These are phyloP conservation scores for Acromyrmex charruanus DNA, from an alignment of 1,140 invertebrate species.

Conservation along the genomic window DNA sequence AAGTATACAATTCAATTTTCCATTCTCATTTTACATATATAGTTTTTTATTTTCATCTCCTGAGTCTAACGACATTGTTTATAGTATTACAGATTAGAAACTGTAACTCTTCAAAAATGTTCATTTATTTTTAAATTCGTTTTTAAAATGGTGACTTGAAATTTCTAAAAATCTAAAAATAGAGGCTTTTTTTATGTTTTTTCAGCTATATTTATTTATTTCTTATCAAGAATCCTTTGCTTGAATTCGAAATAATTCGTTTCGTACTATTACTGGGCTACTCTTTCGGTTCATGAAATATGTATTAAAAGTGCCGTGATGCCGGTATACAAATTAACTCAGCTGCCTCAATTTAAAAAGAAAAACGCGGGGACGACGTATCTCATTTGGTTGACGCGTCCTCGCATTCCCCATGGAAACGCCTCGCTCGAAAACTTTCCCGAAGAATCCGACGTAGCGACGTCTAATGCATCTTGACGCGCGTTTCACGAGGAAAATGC, in stretches of 20 bases:
- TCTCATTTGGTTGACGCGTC: slow-evolving; percentile 61
- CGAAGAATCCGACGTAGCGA: slow-evolving; percentile 62
- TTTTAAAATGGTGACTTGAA: not conserved
- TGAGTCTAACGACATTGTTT: not conserved
- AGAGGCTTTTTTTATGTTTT: not conserved
- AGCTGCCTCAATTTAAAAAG: slow-evolving; percentile 51
- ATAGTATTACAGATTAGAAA: slow-evolving; percentile 8
- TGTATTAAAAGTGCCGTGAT: slow-evolving; percentile 61
- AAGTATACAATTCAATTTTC: not conserved
- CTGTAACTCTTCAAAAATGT: not conserved
- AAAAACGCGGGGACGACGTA: slow-evolving; percentile 40
- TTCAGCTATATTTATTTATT: slow-evolving; percentile 13
- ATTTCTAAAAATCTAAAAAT: slow-evolving; percentile 21
- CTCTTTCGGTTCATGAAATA: slow-evolving; percentile 58
- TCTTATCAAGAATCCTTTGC: slow-evolving; percentile 8
- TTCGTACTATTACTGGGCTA: not conserved
- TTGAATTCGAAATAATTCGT: slow-evolving; percentile 52
- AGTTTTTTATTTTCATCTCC: not conserved
- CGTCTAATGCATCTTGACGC: slow-evolving; percentile 65
- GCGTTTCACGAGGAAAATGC: slow-evolving; percentile 53
- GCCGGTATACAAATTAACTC: slow-evolving; percentile 64
- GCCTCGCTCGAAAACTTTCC: slow-evolving; percentile 60
- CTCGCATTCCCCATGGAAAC: slow-evolving; percentile 53
- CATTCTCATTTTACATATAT: not conserved
- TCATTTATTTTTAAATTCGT: not conserved